These are phyloP conservation scores for Dreissena rostriformis DNA, from an alignment of 1,140 invertebrate species.

Conservation along the genomic window DNA sequence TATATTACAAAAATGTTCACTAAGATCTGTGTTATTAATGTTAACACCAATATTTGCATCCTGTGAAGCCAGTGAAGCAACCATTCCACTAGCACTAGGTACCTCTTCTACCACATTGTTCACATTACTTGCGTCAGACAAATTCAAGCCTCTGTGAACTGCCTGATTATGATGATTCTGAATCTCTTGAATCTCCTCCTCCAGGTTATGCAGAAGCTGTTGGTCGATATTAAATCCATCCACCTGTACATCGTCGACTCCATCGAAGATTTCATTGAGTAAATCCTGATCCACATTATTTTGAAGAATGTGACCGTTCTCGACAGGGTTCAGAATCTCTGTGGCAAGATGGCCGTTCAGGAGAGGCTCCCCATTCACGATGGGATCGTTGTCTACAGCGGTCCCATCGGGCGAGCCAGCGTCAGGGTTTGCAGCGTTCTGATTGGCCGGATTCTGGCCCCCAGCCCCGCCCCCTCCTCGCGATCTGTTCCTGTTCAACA, in stretches of 20 bases:
- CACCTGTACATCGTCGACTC: conserved; percentile 40
- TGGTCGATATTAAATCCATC: conserved; percentile 50
- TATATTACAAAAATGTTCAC: too few species aligned
- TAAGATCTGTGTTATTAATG: neutral
- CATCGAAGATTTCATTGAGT: conserved; percentile 53
- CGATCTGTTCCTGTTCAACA: conserved; percentile 62
- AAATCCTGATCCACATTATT: conserved; percentile 49
- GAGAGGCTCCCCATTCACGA: conserved; percentile 55
- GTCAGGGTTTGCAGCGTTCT: neutral
- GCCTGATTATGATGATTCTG: conserved; percentile 36
- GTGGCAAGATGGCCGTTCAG: conserved; percentile 30
- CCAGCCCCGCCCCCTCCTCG: neutral
- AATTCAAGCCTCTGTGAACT: neutral
- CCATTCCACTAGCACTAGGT: too few species aligned
- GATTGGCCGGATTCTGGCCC: conserved; percentile 10
- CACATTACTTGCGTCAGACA: too few species aligned
- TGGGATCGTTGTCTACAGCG: conserved; percentile 66
- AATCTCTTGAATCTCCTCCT: conserved; percentile 50
- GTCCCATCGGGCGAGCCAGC: neutral
- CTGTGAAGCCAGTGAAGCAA: too few species aligned
- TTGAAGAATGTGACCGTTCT: conserved; percentile 38
- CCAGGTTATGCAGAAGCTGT: conserved; percentile 37
- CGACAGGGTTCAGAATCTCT: conserved; percentile 13
- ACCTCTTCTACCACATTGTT: too few species aligned
- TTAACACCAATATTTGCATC: neutral